Evolutionary conservation across 2,888 invertebrate species (phyloP).

Genomic region (Dyspetes luteomarginatus): DNA sequence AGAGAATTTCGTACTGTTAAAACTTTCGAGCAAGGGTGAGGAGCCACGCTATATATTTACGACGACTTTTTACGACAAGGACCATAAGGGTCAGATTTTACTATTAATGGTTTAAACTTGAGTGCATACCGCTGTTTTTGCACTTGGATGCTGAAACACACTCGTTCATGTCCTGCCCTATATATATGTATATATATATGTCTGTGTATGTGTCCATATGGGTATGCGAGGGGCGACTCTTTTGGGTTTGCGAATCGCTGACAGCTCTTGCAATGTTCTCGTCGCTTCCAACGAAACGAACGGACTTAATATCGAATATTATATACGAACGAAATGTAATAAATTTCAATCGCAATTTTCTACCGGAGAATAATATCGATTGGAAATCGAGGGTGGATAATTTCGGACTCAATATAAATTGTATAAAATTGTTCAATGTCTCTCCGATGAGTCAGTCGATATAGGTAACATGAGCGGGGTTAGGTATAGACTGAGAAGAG

Average conservation of each 20-base stretch:
- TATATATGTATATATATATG: background rate
- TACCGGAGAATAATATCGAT: no score
- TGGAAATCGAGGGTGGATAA: no score
- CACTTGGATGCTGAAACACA: slow-evolving; percentile 59
- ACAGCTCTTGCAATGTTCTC: no score
- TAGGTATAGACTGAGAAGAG: slow-evolving; percentile 37
- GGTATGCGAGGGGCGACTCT: slow-evolving; percentile 26
- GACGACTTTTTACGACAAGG: background rate
- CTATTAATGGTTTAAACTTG: slow-evolving; percentile 65
- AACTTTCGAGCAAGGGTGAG: slow-evolving; percentile 17
- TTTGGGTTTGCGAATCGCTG: slow-evolving; percentile 1
- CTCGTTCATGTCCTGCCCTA: background rate
- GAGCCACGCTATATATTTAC: background rate
- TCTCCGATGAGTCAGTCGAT: slow-evolving; percentile 31
- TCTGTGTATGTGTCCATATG: no score
- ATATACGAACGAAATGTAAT: background rate
- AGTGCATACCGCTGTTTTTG: slow-evolving; percentile 60
- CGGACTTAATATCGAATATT: background rate
- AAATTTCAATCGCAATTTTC: no score
- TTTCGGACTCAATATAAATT: slow-evolving; percentile 15
- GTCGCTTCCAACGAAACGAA: background rate
- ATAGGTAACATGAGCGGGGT: slow-evolving; percentile 28
- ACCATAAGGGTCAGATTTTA: slow-evolving; percentile 59
- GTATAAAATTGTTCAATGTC: slow-evolving; percentile 50
- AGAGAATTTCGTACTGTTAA: slow-evolving; percentile 25